Percentiles rank a stretch among this genome's conserved stretches.
These are phyloP conservation scores for Pheosia tremula DNA, from an alignment of 2,888 invertebrate species.

Conservation along the genomic window DNA sequence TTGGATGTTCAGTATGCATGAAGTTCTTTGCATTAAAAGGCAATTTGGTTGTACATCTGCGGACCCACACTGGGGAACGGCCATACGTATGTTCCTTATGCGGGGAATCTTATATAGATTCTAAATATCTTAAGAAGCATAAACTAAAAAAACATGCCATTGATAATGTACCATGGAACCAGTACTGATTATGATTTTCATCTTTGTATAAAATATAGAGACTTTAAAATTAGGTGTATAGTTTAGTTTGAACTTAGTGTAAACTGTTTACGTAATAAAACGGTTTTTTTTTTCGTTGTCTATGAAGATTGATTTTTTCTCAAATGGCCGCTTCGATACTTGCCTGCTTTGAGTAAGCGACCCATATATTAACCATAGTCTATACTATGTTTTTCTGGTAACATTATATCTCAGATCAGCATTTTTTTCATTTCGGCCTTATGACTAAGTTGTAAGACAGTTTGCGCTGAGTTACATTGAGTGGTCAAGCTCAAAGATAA, in stretches of 20 bases:
- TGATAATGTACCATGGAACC: constrained; percentile 74
- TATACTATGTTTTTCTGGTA: background rate
- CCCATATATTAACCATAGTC: too few relatives aligned
- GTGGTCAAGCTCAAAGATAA: background rate
- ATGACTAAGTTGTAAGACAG: background rate
- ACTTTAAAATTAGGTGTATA: constrained; percentile 8
- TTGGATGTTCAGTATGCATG: constrained; percentile 81
- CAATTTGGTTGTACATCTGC: constrained; percentile 76
- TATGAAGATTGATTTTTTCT: background rate
- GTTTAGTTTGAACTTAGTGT: constrained; percentile 7
- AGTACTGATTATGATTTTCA: constrained; percentile 50
- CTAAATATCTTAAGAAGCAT: constrained; percentile 81
- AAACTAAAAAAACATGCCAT: constrained; percentile 76
- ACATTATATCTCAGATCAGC: background rate
- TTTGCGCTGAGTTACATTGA: background rate
- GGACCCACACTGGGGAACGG: constrained; percentile 80
- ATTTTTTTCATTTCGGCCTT: background rate
- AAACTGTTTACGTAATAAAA: background rate
- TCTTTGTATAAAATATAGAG: constrained; percentile 16
- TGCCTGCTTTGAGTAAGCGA: too few relatives aligned
- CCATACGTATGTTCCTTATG: constrained; percentile 78
- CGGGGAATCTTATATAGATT: constrained; percentile 79
- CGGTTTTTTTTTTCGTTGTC: too few relatives aligned
- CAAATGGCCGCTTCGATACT: too few relatives aligned
- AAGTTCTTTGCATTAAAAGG: constrained; percentile 82